phyloP scores from a whole-genome alignment of 2,113 vertebrate species.

The Baryphthengus martii region DNA sequence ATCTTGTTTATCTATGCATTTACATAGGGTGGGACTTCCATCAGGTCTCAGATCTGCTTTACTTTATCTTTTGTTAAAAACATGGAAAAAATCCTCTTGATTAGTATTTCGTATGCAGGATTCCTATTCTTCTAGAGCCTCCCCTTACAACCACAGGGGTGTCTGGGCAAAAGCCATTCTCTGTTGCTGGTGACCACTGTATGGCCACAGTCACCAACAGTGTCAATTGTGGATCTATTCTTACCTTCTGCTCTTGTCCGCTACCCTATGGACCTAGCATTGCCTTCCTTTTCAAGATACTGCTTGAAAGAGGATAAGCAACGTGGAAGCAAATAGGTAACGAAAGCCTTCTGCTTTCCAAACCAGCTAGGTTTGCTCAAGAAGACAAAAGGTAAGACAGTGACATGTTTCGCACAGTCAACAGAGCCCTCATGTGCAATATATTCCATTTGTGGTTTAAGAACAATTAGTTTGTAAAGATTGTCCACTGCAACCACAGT shows the following conservation, averaged over 20 bases:
- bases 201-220: not conserved
- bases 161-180: not conserved
- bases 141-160: not conserved
- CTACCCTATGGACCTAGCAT: not conserved
- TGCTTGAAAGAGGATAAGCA: not conserved
- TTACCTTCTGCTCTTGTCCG: fast-evolving
- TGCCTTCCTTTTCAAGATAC: not conserved
- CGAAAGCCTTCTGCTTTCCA: not conserved
- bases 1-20: not conserved
- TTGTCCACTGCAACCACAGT: not conserved
- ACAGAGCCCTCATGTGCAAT: not conserved
- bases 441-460: not conserved
- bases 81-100: not conserved
- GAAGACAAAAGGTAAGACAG: not conserved
- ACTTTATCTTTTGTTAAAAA: not conserved
- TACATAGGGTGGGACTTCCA: not conserved
- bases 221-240: not conserved
- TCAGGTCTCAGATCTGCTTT: not conserved
- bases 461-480: not conserved
- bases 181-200: not conserved
- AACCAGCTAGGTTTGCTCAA: not conserved
- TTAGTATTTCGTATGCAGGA: not conserved
- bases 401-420: not conserved
- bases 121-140: not conserved
- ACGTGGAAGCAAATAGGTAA: not conserved